A percentile compares a stretch with the other conserved stretches of the same genome.
Evolutionary conservation across 1,140 invertebrate genomes (phyloP).

Genomic region (Sarcophaga bullata): DNA sequence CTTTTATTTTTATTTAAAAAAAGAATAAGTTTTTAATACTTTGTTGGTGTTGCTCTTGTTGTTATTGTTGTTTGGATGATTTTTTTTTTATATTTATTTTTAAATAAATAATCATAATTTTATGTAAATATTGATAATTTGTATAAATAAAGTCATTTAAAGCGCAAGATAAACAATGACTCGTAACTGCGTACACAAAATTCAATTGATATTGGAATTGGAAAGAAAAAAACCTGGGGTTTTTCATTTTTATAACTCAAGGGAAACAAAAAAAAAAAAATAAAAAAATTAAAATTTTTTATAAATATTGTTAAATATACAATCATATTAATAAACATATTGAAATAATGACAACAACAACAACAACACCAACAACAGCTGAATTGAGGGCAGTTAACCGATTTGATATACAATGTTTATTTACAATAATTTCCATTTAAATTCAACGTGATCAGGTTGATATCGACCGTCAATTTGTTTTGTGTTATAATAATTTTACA

Average conservation of each 20-base stretch:
- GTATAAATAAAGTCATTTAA: constrained; percentile 39
- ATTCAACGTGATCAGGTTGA: constrained; percentile 36
- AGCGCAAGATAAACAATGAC: constrained; percentile 36
- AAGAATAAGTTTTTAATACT: too few species aligned
- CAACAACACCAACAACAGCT: background rate
- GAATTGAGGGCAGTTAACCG: constrained; percentile 25
- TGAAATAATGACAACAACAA: constrained; percentile 10
- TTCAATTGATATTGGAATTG: background rate
- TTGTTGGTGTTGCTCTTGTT: background rate
- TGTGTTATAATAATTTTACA: background rate
- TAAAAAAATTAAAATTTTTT: background rate
- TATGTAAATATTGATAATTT: constrained; percentile 37
- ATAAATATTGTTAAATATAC: background rate
- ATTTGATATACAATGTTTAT: constrained; percentile 31
- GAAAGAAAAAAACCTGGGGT: too few species aligned
- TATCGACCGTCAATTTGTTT: background rate
- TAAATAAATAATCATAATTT: constrained; percentile 29
- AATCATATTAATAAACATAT: background rate
- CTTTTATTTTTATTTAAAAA: too few species aligned
- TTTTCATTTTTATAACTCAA: background rate
- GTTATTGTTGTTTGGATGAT: background rate
- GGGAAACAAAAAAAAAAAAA: background rate
- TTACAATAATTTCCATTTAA: constrained; percentile 40
- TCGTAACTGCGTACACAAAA: constrained; percentile 28
- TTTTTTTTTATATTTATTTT: background rate